Conservation (phyloP, 2,888 invertebrate genomes). For the Oegoconia quadripuncta region DNA sequence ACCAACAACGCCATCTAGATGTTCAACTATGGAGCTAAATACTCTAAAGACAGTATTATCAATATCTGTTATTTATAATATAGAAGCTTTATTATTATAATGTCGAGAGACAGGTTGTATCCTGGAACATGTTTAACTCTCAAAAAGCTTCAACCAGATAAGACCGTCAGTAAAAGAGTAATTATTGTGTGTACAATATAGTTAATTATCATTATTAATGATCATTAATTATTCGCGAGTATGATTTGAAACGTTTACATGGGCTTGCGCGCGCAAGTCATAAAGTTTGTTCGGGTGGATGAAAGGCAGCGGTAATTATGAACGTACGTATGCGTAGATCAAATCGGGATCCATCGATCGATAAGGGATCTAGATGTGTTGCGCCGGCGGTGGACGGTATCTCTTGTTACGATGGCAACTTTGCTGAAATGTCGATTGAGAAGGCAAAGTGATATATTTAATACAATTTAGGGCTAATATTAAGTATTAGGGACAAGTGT, state of each 20-base stretch:
- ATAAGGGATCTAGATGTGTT: slow-evolving; percentile 68
- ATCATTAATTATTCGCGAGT: slow-evolving; percentile 70
- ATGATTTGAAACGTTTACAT: slow-evolving; percentile 72
- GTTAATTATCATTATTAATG: slow-evolving; percentile 60
- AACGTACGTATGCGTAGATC: slow-evolving; percentile 73
- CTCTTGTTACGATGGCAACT: slow-evolving; percentile 32
- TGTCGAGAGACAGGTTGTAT: too few species aligned
- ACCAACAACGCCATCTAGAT: too few species aligned
- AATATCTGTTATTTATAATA: too few species aligned
- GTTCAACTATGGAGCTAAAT: too few species aligned
- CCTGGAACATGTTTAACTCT: neutral
- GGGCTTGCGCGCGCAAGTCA: slow-evolving; percentile 50
- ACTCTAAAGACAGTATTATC: too few species aligned
- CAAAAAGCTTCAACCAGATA: neutral
- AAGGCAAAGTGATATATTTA: neutral
- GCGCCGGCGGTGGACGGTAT: slow-evolving; percentile 41
- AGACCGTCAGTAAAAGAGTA: slow-evolving; percentile 1
- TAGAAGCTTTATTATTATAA: too few species aligned
- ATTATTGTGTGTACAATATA: slow-evolving; percentile 33
- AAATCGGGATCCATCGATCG: slow-evolving; percentile 72
- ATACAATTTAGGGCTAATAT: too few species aligned
- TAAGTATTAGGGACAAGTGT: too few species aligned
- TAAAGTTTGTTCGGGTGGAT: slow-evolving; percentile 69
- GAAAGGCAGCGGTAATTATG: slow-evolving; percentile 75
- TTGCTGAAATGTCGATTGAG: neutral